Percentiles rank a stretch among this genome's conserved stretches.
These are phyloP conservation scores for Metellina segmentata DNA, from an alignment of 2,888 invertebrate genomes.

Conservation along the genomic window DNA sequence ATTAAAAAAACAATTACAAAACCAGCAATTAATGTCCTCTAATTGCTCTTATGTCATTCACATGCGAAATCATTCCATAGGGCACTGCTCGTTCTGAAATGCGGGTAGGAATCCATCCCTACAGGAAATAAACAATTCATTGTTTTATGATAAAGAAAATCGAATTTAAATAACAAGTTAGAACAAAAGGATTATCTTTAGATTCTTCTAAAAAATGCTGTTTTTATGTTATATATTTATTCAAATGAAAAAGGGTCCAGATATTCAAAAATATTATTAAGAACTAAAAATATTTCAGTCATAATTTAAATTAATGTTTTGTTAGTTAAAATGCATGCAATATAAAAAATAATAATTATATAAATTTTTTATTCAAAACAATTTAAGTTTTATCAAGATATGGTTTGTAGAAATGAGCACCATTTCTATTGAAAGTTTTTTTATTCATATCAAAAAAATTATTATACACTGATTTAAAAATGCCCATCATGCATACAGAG, in stretches of 20 bases:
- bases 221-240: not conserved
- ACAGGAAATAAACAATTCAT: not conserved
- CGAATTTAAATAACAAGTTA: not conserved
- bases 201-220: not conserved
- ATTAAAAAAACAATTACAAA: not conserved
- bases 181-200: not conserved
- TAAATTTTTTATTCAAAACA: not conserved
- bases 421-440: too few species aligned
- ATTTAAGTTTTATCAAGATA: not conserved
- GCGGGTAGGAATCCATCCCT: slow-evolving; percentile 59
- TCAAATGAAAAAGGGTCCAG: not conserved
- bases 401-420: too few species aligned
- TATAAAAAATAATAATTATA: not conserved
- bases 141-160: not conserved
- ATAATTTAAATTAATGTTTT: not conserved
- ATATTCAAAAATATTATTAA: not conserved
- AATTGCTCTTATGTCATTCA: slow-evolving; percentile 32
- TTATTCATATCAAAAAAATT: too few species aligned
- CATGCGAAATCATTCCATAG: slow-evolving; percentile 42
- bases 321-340: not conserved
- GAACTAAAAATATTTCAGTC: not conserved
- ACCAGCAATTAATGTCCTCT: not conserved
- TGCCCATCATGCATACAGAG: too few species aligned
- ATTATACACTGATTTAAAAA: too few species aligned
- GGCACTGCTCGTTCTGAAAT: slow-evolving; percentile 44